A percentile compares a stretch with the other conserved stretches of the same genome.
phyloP scores from a whole-genome alignment of 2,888 invertebrate genomes.

The Frankliniella fusca region DNA sequence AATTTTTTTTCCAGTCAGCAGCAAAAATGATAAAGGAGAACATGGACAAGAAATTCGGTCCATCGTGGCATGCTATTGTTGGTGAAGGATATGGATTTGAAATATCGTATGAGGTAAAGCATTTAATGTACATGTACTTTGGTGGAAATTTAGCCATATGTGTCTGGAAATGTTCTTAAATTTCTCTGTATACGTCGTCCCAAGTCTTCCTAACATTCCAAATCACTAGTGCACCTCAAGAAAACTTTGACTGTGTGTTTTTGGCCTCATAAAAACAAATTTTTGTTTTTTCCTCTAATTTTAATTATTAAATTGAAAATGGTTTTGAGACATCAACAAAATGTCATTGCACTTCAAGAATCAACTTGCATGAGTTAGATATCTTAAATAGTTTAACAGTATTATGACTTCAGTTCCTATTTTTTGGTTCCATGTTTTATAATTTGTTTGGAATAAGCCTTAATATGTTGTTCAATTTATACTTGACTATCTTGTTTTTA shows the following conservation, averaged over 20 bases:
- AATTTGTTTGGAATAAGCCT: neutral
- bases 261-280: neutral
- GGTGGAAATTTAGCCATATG: constrained; percentile 85
- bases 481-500: neutral
- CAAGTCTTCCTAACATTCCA: neutral
- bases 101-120: constrained; percentile 84
- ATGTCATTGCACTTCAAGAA: neutral
- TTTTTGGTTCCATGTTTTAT: neutral
- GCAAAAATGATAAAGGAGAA: constrained; percentile 92
- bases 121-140: constrained; percentile 82
- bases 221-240: neutral
- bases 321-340: neutral
- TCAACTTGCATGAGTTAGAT: neutral
- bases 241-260: neutral
- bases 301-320: neutral
- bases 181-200: neutral
- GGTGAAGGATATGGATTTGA: constrained; percentile 95
- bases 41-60: constrained; percentile 93
- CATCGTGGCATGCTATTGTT: constrained; percentile 91
- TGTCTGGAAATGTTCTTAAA: constrained; percentile 77
- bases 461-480: neutral
- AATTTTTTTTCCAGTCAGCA: constrained; percentile 61
- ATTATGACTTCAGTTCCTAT: constrained; percentile 1
- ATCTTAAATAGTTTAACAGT: neutral
- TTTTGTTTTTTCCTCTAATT: neutral